Evolutionary conservation across 2,113 vertebrate species (phyloP).

Genomic region (Uropsilus gracilis): DNA sequence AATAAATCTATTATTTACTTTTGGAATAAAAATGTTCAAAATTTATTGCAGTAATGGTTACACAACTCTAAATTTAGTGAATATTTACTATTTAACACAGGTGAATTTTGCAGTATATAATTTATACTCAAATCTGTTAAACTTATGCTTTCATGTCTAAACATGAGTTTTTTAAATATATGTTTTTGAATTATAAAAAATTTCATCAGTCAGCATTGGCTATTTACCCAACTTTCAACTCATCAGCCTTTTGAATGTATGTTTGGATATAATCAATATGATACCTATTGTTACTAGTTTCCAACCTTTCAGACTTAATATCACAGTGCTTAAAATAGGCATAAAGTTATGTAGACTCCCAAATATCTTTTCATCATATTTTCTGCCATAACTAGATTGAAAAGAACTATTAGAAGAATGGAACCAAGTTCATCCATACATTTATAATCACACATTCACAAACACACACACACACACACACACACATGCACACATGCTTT

Average conservation of each 20-base stretch:
- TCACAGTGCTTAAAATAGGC: neutral
- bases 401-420: neutral
- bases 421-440: neutral
- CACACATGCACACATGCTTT: neutral
- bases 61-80: neutral
- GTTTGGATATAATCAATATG: neutral
- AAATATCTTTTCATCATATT: neutral
- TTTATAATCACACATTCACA: neutral
- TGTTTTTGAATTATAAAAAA: slow-evolving; percentile 1
- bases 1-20: neutral
- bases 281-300: neutral
- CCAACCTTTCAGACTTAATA: neutral
- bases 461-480: neutral
- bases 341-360: neutral
- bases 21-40: neutral
- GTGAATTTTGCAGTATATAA: neutral
- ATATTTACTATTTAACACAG: neutral
- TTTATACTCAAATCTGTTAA: neutral
- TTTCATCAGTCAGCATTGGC: neutral
- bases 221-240: neutral
- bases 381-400: neutral
- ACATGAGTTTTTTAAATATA: neutral
- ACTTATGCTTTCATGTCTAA: neutral
- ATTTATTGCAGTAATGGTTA: neutral
- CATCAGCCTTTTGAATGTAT: neutral